Base-by-base conservation (phyloP, 37 sponge, comb jelly and placozoan species). In the Ianthella basta region DNA sequence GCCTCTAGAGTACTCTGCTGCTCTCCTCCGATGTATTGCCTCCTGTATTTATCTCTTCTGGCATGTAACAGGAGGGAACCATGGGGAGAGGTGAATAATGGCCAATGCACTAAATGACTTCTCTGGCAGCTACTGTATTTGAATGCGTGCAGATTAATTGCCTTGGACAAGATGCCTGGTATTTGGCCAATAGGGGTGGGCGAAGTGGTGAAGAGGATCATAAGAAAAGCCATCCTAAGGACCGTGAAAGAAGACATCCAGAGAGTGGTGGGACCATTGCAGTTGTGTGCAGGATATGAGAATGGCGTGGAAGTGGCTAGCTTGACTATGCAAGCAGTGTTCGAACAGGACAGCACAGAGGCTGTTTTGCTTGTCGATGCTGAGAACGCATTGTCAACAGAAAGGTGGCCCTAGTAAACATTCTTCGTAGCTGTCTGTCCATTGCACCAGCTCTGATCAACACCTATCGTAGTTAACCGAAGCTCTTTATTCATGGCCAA, bases 141-240 rank as follows among this genome's bases (percentile, higher is more conserved):
- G 68, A 66, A 66, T n/a, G 68, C 68, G 23, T 16, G 68, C 68
- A 66, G 68, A 66, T 27, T 66, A 16, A 23, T 66, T 15, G 68
- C 68, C 68, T 66, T 66, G 68, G 68, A 66, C 19, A 66, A 66
- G 68, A 66, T 23, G 68, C 68, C 19, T 66, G 68, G 68, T 14
- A 23, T 66, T 66, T 23, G 68, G 14, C 29, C 68, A 16, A 25
- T 66, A 13, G 68, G 68, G 23, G 27, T 66, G 27, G 23, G 68
- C 15, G 68, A 66, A 27, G 68, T 66, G 14, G 68, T n/a, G 13
- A 66, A 66, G 27, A 66, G 68, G 29, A 25, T 66, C 25, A 19
- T 66, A 24, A 27, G 25, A 66, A 66, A n/a, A 66, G 23, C 27
- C 29, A 66, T 66, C 23, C 13, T 66, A n/a, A 66, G 27, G 68